A percentile compares a stretch with the other conserved stretches of the same genome.
These are phyloP conservation scores for Caretta caretta DNA, from an alignment of 2,113 vertebrate genomes.

Conservation along the genomic window DNA sequence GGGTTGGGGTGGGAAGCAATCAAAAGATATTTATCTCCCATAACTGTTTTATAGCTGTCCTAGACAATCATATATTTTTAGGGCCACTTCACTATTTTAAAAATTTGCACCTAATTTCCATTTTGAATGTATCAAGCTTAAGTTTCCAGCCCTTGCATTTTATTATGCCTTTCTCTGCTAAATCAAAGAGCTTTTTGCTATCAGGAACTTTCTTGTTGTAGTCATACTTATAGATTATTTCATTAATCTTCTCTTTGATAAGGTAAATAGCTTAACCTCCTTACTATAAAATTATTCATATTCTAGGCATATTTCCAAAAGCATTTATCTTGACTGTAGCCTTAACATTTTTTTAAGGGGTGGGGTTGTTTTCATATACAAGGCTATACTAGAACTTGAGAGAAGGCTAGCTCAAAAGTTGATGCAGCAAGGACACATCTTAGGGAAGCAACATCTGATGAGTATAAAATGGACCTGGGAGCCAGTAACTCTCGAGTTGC, in stretches of 20 bases:
- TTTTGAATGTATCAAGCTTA: neutral
- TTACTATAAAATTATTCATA: neutral
- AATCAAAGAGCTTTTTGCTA: neutral
- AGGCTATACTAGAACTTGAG: neutral
- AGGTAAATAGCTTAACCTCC: neutral
- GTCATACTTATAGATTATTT: neutral
- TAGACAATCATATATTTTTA: neutral
- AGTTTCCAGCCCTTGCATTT: neutral
- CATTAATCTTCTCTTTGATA: neutral
- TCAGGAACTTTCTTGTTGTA: fast-evolving
- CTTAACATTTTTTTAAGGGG: neutral
- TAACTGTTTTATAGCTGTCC: neutral
- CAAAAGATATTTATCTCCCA: neutral
- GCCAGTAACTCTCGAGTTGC: neutral
- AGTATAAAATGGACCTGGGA: neutral
- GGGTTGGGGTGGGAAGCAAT: neutral
- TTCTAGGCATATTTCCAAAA: neutral
- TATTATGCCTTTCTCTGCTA: neutral
- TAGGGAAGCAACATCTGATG: neutral
- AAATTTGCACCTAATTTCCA: neutral
- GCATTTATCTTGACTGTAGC: neutral
- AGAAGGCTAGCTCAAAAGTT: neutral
- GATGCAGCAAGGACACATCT: neutral
- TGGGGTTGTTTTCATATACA: neutral
- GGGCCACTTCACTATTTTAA: neutral